Evolutionary conservation across 2,888 invertebrate genomes (phyloP).

Genomic region (Cheilosia vernalis): DNA sequence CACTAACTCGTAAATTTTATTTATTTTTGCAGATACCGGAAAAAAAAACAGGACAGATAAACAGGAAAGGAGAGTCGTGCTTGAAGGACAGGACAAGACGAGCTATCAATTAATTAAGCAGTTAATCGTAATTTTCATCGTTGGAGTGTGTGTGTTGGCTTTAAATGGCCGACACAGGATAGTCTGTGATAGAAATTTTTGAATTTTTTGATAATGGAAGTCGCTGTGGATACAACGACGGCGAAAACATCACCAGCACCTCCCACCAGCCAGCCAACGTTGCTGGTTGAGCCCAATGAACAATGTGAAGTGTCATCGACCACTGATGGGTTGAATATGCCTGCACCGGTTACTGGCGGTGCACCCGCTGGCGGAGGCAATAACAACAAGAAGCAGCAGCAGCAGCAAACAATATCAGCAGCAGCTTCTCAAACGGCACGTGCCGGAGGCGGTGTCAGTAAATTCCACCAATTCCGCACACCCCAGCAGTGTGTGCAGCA

Average conservation of each 20-base stretch:
- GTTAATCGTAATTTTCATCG: background rate
- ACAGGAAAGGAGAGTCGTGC: conserved; percentile 16
- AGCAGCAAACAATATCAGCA: conserved; percentile 35
- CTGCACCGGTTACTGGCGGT: conserved; percentile 27
- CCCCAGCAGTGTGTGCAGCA: conserved; percentile 81
- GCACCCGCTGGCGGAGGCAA: conserved; percentile 34
- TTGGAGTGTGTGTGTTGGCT: conserved; percentile 32
- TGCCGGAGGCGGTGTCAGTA: conserved; percentile 52
- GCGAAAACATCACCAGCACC: background rate
- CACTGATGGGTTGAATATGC: conserved; percentile 49
- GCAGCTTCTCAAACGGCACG: conserved; percentile 40
- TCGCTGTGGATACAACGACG: conserved; percentile 41
- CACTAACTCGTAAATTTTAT: conserved; percentile 41
- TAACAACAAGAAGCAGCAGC: conserved; percentile 51
- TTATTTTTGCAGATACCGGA: conserved; percentile 53
- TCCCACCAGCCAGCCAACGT: background rate
- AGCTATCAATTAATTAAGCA: conserved; percentile 47
- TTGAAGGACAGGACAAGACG: conserved; percentile 8
- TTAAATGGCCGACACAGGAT: conserved; percentile 68
- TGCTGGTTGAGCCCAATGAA: conserved; percentile 34
- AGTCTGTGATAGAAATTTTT: conserved; percentile 54
- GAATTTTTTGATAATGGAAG: conserved; percentile 47
- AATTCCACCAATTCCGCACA: conserved; percentile 81
- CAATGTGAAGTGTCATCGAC: conserved; percentile 69
- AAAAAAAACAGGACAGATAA: background rate